These are phyloP conservation scores for Tetrao urogallus DNA, from an alignment of 2,113 vertebrate genomes.

Conservation along the genomic window DNA sequence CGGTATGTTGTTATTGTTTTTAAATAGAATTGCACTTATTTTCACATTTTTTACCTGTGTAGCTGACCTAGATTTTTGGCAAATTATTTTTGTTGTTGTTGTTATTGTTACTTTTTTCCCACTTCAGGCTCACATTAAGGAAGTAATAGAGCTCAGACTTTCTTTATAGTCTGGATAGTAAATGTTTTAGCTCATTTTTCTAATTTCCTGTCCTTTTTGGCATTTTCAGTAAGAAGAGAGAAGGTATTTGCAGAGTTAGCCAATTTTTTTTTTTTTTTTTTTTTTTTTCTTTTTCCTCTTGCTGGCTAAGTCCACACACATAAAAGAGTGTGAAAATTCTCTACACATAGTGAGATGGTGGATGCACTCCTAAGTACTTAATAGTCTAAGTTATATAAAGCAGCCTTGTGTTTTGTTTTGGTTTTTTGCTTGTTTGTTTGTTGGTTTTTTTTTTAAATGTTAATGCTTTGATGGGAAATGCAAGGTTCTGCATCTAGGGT, in stretches of 20 bases:
- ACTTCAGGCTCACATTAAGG: neutral
- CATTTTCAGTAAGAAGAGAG: neutral
- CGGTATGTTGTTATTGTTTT: neutral
- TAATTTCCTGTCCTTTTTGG: neutral
- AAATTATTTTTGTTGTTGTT: neutral
- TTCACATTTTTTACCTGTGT: neutral
- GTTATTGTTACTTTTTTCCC: neutral
- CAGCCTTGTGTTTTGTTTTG: neutral
- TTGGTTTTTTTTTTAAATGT: neutral
- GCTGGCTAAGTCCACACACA: neutral
- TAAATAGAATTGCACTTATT: neutral
- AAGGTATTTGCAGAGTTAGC: neutral
- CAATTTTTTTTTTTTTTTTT: neutral
- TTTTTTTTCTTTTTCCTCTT: neutral
- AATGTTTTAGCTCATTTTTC: slow-evolving; percentile 18
- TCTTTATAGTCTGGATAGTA: neutral
- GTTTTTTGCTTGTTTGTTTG: neutral
- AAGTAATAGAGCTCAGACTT: neutral
- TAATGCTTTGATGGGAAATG: neutral
- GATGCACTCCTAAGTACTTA: neutral
- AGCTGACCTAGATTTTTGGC: neutral
- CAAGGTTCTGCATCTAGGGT: neutral
- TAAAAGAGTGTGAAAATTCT: neutral
- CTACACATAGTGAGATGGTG: neutral
- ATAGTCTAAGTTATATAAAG: neutral